Conservation (phyloP, 2,797 vertebrate genomes). For the Lophura swinhoii region DNA sequence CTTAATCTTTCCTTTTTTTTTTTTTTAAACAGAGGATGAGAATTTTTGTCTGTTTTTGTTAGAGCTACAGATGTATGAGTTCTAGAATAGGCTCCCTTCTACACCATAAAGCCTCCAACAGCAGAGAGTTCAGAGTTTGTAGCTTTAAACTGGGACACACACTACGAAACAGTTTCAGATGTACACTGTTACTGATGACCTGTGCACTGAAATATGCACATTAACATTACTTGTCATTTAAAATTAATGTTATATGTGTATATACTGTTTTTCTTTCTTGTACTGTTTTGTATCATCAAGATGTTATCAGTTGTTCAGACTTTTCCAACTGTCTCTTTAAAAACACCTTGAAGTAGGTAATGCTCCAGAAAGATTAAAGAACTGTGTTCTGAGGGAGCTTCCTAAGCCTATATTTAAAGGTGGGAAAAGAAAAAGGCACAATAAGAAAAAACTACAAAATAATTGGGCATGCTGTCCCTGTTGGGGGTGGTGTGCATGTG, state of each 20-base stretch:
- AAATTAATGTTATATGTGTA: background rate
- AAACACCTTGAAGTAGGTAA: background rate
- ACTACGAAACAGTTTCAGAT: background rate
- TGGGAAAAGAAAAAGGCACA: background rate
- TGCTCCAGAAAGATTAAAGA: background rate
- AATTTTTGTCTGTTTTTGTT: background rate
- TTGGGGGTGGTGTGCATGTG: background rate
- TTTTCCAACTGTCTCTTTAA: background rate
- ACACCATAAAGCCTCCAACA: background rate
- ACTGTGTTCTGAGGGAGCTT: background rate
- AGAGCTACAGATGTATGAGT: background rate
- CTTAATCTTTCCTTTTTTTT: background rate
- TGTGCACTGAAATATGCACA: slow-evolving; percentile 2
- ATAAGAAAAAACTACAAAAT: background rate
- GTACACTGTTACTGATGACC: background rate
- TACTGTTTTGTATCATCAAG: background rate
- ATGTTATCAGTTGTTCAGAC: background rate
- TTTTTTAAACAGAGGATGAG: background rate
- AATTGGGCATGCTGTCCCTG: background rate
- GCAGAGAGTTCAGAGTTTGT: background rate
- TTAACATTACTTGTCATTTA: background rate
- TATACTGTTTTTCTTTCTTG: background rate
- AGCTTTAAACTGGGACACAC: background rate
- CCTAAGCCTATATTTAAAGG: background rate
- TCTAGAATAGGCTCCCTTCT: background rate